These are phyloP conservation scores for Plotosus lineatus DNA, from an alignment of 2,113 vertebrate genomes.

Conservation along the genomic window DNA sequence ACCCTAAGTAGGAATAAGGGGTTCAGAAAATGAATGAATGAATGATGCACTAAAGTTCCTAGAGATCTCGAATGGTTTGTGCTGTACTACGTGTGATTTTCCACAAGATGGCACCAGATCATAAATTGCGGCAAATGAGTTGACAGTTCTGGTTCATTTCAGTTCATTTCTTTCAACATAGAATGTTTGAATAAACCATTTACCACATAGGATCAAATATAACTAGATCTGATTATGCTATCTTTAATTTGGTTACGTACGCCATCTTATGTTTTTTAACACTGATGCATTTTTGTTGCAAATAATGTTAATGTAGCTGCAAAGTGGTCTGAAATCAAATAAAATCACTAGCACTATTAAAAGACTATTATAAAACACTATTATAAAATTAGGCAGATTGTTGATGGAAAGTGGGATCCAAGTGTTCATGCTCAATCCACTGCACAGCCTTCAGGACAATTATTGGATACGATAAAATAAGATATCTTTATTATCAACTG, in stretches of 20 bases:
- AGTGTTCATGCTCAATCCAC: background rate
- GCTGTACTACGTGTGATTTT: slow-evolving; percentile 7
- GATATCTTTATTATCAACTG: too few relatives aligned
- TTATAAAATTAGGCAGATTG: background rate
- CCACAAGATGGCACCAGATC: slow-evolving; percentile 38
- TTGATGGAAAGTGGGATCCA: background rate
- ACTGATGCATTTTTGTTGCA: background rate
- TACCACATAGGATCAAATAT: background rate
- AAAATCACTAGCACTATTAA: background rate
- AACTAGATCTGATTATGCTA: background rate
- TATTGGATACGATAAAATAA: too few relatives aligned
- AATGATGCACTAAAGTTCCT: background rate
- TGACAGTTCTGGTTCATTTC: background rate
- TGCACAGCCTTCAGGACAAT: background rate
- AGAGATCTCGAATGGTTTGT: background rate
- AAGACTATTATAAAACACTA: background rate
- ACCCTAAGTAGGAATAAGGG: too few relatives aligned
- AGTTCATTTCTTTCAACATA: background rate
- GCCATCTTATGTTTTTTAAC: background rate
- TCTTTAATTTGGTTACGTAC: background rate
- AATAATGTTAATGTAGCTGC: background rate
- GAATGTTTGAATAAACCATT: too few relatives aligned
- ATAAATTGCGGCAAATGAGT: background rate
- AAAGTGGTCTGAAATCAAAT: background rate
- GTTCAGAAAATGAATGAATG: too few relatives aligned